Evolutionary conservation across 2,888 invertebrate genomes (phyloP), one percentile per base, ranked within the genome.

Genomic region (Carpatolechia fugitivella): DNA sequence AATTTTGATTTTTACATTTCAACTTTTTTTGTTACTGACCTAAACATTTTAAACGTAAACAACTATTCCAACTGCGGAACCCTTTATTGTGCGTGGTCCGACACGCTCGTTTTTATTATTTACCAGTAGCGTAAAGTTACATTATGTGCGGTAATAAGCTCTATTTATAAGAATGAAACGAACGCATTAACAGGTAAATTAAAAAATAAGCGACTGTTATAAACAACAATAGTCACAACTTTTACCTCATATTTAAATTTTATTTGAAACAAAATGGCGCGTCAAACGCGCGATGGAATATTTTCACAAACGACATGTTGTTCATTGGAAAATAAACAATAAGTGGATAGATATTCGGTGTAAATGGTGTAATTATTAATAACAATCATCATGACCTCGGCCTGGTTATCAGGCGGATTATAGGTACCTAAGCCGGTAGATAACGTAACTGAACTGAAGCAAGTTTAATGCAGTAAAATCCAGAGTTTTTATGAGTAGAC

Each of bases 321-420:
- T 44, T 44, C 44, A 44, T n/a, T 44, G 44, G 24, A 44, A 44
- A n/a, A 29, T 44, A 29, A 44, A 44, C 40, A 41, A 18, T 41
- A 41, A 10, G 38, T 38, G 14, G 38, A 14, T 14, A 14, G 14
- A 3, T 41, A 18, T 41, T 40, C 18, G 40, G 40, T 41, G 18
- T 18, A 41, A 20, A 11, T 44, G 40, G 40, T 41, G 18, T 18
- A 41, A 20, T 20, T 44, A 33, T 33, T 10, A 24, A n/a, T 7
- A 11, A 44, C 29, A 44, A 44, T 44, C 29, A 13, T 1, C 13
- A 3, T 13, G 44, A 44, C 44, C 44, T 44, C 44, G 14, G 5
- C 38, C 38, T 13, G 44, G 24, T n/a, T 44, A 44, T 44, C 29
- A n/a, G n/a, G 6, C 13, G 20, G 44, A 24, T 20, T 18, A 35